Percentiles rank a stretch among this genome's conserved stretches.
phyloP scores from a whole-genome alignment of 2,113 vertebrate species.

The Telmatochromis sp. region DNA sequence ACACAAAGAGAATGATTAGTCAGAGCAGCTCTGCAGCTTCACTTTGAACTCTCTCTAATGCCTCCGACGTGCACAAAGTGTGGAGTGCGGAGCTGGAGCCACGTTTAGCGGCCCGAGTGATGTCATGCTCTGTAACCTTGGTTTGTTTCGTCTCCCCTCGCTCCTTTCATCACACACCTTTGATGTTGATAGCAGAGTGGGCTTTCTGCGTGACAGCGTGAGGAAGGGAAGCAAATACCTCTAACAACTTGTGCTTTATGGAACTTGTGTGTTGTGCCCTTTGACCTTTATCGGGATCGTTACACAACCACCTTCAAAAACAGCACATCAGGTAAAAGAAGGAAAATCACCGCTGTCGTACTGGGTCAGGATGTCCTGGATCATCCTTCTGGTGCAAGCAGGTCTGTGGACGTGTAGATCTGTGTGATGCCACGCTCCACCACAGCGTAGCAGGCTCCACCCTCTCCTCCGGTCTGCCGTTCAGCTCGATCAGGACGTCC shows the following conservation, averaged over 20 bases:
- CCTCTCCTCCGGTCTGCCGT: background rate
- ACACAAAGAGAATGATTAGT: constrained; percentile 28
- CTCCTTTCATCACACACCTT: constrained; percentile 10
- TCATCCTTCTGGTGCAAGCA: background rate
- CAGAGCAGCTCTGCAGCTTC: constrained; percentile 13
- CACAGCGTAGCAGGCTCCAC: background rate
- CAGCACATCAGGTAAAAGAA: background rate
- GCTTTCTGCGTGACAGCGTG: background rate
- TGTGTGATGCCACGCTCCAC: background rate
- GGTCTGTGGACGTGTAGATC: background rate
- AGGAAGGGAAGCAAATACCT: background rate
- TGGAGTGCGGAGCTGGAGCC: background rate
- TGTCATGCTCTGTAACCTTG: constrained; percentile 8
- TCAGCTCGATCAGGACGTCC: background rate
- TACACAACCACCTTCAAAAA: background rate
- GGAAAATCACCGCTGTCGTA: fast-evolving
- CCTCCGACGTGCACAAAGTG: background rate
- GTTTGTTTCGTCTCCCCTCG: background rate
- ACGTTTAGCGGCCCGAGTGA: background rate
- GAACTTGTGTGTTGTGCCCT: background rate
- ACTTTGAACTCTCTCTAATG: background rate
- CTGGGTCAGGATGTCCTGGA: background rate
- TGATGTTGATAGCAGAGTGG: background rate
- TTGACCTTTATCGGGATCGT: background rate
- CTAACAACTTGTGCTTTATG: background rate